phyloP scores from a whole-genome alignment of 2,888 invertebrate species.

The Ormyrus rosae region DNA sequence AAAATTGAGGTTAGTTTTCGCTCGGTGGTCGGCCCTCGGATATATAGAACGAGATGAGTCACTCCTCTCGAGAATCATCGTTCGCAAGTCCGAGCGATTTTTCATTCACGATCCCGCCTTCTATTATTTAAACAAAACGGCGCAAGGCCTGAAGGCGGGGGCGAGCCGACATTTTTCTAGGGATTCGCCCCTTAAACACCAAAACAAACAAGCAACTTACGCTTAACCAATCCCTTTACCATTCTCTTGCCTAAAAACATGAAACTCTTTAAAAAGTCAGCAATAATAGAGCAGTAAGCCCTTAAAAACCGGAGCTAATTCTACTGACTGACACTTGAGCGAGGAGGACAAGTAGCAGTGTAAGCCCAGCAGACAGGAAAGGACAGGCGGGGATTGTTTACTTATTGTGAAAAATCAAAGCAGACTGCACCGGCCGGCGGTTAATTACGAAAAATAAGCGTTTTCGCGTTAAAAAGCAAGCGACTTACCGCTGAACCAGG shows the following conservation, averaged over 20 bases:
- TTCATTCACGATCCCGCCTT: not conserved
- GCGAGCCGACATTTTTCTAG: not conserved
- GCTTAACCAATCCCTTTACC: slow-evolving; percentile 16
- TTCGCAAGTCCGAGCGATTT: not conserved
- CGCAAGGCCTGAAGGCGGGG: not conserved
- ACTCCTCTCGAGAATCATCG: slow-evolving; percentile 5
- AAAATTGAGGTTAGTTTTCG: slow-evolving; percentile 53
- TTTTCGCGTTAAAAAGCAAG: slow-evolving; percentile 69
- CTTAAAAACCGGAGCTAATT: too few species aligned
- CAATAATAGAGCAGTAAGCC: not conserved
- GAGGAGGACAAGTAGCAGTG: slow-evolving; percentile 24
- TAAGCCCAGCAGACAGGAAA: slow-evolving; percentile 5
- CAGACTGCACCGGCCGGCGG: not conserved
- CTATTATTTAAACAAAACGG: not conserved
- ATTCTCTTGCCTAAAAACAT: not conserved
- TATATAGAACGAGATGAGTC: slow-evolving; percentile 46
- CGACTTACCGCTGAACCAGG: slow-evolving; percentile 73
- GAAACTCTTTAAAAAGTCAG: not conserved
- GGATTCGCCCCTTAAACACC: slow-evolving; percentile 5
- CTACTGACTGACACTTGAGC: too few species aligned
- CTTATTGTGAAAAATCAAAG: not conserved
- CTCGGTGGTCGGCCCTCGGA: slow-evolving; percentile 36
- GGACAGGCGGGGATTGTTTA: not conserved
- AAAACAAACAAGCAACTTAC: slow-evolving; percentile 12
- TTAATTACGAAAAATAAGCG: slow-evolving; percentile 70